phyloP scores from a whole-genome alignment of 64 coral and sea anemone species.

The Dendrophyllia cribrosa region DNA sequence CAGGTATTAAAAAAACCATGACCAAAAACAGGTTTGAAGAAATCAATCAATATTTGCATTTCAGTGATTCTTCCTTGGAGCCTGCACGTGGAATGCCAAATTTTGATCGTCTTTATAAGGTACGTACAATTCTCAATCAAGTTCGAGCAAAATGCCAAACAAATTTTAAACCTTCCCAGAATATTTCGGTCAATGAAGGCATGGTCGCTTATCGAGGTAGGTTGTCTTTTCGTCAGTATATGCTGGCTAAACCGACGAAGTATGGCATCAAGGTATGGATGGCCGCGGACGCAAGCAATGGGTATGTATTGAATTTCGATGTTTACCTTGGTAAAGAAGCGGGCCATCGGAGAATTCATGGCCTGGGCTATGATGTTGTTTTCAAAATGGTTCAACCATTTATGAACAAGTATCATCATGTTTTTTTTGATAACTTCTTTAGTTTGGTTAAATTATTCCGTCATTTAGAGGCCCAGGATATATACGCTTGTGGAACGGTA shows the following conservation, averaged over 20 bases:
- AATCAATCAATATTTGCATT: neutral
- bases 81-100: neutral
- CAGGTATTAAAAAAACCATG: neutral
- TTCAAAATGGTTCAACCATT: constrained; percentile 3
- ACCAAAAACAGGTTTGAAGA: neutral
- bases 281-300: neutral
- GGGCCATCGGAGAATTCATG: neutral
- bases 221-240: constrained; percentile 36
- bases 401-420: constrained; percentile 16
- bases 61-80: neutral
- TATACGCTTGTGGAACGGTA: constrained; percentile 53
- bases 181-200: neutral
- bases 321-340: constrained; percentile 5
- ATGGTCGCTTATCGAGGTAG: neutral
- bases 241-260: constrained; percentile 58
- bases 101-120: neutral
- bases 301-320: neutral
- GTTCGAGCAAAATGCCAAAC: neutral
- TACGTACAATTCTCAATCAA: neutral
- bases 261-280: constrained; percentile 67
- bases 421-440: constrained; percentile 45
- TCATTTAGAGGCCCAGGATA: constrained; percentile 49
- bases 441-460: neutral
- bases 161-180: neutral
- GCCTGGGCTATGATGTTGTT: neutral